Evolutionary conservation across 2,888 invertebrate genomes (phyloP).

Genomic region (Augiades crinisus): DNA sequence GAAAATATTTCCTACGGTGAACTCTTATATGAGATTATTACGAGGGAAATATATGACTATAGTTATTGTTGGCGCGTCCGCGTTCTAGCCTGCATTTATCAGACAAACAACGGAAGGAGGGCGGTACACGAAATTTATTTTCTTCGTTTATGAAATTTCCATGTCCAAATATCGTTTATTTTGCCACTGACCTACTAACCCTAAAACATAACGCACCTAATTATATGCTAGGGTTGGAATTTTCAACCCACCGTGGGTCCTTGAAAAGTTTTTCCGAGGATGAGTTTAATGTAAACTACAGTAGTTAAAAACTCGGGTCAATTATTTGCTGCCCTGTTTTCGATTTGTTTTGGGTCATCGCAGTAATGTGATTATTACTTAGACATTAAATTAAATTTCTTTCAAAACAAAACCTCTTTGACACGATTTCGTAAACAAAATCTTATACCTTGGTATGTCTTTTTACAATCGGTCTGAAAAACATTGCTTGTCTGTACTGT

Average conservation of each 20-base stretch:
- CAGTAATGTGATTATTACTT: background rate
- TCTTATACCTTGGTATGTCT: too few species aligned
- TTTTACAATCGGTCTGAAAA: too few species aligned
- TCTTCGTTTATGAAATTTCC: constrained; percentile 21
- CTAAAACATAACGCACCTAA: constrained; percentile 9
- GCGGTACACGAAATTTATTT: constrained; percentile 18
- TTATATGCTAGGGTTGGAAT: constrained; percentile 13
- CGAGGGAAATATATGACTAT: too few species aligned
- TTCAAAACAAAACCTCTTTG: too few species aligned
- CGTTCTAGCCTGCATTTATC: constrained; percentile 15
- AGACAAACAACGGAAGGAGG: constrained; percentile 14
- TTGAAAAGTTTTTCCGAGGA: constrained; percentile 10
- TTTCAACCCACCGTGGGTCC: constrained; percentile 7
- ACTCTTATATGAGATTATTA: too few species aligned
- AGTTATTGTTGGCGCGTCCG: constrained; percentile 19
- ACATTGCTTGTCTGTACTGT: too few species aligned
- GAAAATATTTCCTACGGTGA: too few species aligned
- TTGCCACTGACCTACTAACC: constrained; percentile 25
- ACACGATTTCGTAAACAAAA: too few species aligned
- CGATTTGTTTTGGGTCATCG: background rate
- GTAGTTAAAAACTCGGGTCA: background rate
- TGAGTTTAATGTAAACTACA: constrained; percentile 1
- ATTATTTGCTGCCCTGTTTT: background rate
- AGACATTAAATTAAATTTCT: too few species aligned
- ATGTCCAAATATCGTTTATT: constrained; percentile 26